A percentile compares a stretch with the other conserved stretches of the same genome.
Conservation (phyloP, 2,888 invertebrate genomes). For the Eledone cirrhosa region DNA sequence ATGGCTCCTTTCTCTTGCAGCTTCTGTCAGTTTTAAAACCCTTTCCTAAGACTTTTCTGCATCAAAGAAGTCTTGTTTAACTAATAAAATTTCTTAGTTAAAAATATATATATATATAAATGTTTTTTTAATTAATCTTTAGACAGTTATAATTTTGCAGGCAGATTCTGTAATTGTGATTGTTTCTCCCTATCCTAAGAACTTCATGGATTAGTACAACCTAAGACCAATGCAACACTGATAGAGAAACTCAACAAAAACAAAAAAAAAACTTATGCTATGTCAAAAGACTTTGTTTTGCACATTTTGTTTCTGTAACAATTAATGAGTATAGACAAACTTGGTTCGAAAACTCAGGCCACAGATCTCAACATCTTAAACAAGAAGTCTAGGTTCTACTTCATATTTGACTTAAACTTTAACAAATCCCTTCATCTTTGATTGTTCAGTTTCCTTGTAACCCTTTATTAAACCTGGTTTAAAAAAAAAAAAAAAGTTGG, state of each 20-base stretch:
- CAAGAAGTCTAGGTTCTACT: background rate
- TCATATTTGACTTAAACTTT: background rate
- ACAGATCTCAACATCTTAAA: constrained; percentile 26
- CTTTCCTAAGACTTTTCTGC: background rate
- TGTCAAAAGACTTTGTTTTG: no score
- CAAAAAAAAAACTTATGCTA: no score
- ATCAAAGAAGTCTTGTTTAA: background rate
- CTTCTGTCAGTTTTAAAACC: background rate
- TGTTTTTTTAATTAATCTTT: no score
- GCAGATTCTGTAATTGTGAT: background rate
- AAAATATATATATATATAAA: no score
- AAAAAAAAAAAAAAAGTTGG: constrained; percentile 19
- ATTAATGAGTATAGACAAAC: constrained; percentile 1
- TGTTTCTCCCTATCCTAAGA: background rate
- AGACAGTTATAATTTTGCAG: background rate
- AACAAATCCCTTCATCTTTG: constrained; percentile 15
- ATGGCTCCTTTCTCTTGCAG: background rate
- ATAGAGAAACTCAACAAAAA: no score
- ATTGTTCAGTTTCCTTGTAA: constrained; percentile 25
- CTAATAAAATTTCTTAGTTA: no score
- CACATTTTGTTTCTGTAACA: background rate
- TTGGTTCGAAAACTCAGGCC: constrained; percentile 20
- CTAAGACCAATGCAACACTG: no score
- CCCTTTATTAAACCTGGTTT: background rate
- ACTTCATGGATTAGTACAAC: background rate